Evolutionary conservation across 2,888 invertebrate species (phyloP).

Genomic region (Fragum sueziense): DNA sequence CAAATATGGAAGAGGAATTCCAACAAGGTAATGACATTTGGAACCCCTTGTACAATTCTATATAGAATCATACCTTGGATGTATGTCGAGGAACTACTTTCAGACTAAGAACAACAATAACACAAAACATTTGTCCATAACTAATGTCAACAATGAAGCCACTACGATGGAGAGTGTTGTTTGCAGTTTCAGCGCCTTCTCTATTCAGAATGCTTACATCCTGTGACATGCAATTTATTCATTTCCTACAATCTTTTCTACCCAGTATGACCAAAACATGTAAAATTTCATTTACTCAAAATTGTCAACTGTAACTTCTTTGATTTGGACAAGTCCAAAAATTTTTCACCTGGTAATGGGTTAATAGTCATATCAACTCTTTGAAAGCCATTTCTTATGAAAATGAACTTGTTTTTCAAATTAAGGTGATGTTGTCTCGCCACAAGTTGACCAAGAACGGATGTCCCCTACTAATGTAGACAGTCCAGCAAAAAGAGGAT

Average conservation of each 20-base stretch:
- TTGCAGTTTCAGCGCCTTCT: no score
- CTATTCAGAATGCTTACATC: no score
- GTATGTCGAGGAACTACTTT: no score
- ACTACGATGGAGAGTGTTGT: no score
- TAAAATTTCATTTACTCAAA: not conserved
- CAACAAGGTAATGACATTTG: not conserved
- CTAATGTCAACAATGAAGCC: no score
- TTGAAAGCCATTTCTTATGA: no score
- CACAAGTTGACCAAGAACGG: constrained; percentile 71
- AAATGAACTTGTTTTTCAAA: no score
- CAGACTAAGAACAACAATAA: no score
- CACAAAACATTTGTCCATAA: no score
- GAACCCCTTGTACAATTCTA: not conserved
- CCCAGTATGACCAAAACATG: not conserved
- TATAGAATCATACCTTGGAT: no score
- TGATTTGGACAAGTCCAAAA: not conserved
- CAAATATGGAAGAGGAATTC: constrained; percentile 64
- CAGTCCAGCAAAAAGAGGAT: constrained; percentile 63
- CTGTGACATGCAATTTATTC: not conserved
- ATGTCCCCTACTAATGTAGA: constrained; percentile 73
- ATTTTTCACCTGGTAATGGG: not conserved
- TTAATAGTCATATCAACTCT: no score
- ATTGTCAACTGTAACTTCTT: not conserved
- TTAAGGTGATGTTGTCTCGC: not conserved
- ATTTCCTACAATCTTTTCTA: not conserved